Percentiles rank a stretch among this genome's conserved stretches.
Conservation (phyloP, 2,888 invertebrate species). For the Eumerus sabulonum region DNA sequence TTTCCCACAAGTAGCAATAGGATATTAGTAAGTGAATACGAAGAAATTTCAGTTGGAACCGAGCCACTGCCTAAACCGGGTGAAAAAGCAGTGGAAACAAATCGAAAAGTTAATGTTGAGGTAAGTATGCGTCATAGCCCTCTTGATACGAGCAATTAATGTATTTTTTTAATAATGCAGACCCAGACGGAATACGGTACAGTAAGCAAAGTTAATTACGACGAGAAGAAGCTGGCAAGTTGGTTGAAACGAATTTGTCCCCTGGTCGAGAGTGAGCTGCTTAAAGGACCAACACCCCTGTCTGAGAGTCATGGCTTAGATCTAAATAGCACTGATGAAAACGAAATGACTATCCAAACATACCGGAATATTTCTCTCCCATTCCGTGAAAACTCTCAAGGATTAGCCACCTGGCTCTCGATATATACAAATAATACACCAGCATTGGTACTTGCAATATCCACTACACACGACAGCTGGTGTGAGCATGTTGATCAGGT, state of each 20-base stretch:
- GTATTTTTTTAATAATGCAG: neutral
- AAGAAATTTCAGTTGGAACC: slow-evolving; percentile 74
- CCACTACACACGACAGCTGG: slow-evolving; percentile 76
- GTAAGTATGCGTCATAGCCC: no score
- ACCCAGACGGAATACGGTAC: no score
- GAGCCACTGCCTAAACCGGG: slow-evolving; percentile 71
- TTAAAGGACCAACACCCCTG: slow-evolving; percentile 76
- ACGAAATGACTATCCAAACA: slow-evolving; percentile 72
- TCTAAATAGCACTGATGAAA: slow-evolving; percentile 31
- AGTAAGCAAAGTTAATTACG: slow-evolving; percentile 53
- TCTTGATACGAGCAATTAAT: neutral
- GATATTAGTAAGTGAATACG: slow-evolving; percentile 75
- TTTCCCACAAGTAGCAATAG: slow-evolving; percentile 79
- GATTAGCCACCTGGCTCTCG: slow-evolving; percentile 76
- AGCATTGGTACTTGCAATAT: slow-evolving; percentile 73
- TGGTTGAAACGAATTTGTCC: slow-evolving; percentile 80
- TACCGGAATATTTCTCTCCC: slow-evolving; percentile 74
- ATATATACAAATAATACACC: slow-evolving; percentile 77
- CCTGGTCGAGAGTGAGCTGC: slow-evolving; percentile 78
- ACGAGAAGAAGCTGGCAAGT: slow-evolving; percentile 79
- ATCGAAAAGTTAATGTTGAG: slow-evolving; percentile 57
- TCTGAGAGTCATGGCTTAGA: slow-evolving; percentile 47
- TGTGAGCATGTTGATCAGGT: slow-evolving; percentile 77
- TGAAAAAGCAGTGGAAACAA: slow-evolving; percentile 72
- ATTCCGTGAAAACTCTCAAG: slow-evolving; percentile 71